Evolutionary conservation across 1,140 invertebrate species (phyloP), one percentile per base, ranked within the genome.

Genomic region (Caenorhabditis brenneri): DNA sequence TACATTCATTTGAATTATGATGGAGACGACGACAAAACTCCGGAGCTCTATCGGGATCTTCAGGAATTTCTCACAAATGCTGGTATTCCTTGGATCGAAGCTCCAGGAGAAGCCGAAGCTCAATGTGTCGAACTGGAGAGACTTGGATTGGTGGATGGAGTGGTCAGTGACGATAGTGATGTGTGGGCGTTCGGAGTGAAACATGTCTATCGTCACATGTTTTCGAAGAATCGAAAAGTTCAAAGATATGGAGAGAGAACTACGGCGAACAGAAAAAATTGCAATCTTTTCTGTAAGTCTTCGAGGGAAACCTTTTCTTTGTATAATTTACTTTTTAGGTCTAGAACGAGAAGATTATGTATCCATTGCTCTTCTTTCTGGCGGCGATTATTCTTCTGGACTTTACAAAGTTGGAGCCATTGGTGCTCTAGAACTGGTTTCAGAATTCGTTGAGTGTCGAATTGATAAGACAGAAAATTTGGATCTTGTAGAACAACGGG

Each of bases 51-150:
- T 16, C 58, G 81, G 2, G 81, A 82, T 74, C 55, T 82, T 29
- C 81, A 82, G 39, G 78, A 51, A 80, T 80, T 85, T 22, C 80
- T 99, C 74, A 93, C 93, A 86, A 91, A 98, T 58, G 98, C 99
- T 92, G 97, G 97, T 1, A 94, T 99, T 85, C 97, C 97, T 0
- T 99, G 95, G 88, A 91, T 99, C 78, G 93, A 97, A 15, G 96
- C 96, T 22, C 97, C 97, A 6, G 95, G 95, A 93, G 97, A 99
- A 93, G 97, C 97, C 6, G 97, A 99, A 93, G 96, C 97, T 0
- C 97, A 99, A 91, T 99, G 97, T 92, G 97, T 96, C 0, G 96
- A 95, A 90, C 92, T 97, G n/a, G 95, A 97, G 91, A 91, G 91
- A 81, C 91, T 93, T 9, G 93, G 94, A 78, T 92, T 96, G 22